A percentile compares a stretch with the other conserved stretches of the same genome.
Conservation (phyloP, 2,797 vertebrate species). For the Diceros bicornis region DNA sequence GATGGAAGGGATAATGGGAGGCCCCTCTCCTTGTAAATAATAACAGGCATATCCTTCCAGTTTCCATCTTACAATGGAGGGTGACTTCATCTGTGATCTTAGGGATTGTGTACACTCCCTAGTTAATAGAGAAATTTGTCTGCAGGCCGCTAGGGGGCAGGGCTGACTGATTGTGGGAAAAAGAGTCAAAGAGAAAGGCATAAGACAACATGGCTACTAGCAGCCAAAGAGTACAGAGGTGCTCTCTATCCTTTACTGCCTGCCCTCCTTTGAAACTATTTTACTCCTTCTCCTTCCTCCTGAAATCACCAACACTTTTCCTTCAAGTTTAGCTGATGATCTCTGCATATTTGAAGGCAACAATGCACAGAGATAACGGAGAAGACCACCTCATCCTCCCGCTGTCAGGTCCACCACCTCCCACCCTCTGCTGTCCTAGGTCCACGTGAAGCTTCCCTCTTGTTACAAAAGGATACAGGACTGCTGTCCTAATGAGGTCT, state of each 20-base stretch:
- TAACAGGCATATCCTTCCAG: not conserved
- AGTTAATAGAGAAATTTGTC: not conserved
- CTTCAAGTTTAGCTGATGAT: not conserved
- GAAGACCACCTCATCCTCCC: not conserved
- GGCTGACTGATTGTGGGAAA: not conserved
- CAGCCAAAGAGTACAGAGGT: not conserved
- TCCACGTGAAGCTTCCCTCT: not conserved
- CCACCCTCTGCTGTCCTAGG: not conserved
- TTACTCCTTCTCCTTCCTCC: not conserved
- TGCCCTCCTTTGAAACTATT: not conserved
- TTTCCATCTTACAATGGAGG: not conserved
- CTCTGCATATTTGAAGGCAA: not conserved
- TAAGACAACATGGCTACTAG: not conserved
- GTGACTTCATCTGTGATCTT: not conserved
- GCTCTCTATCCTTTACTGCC: not conserved
- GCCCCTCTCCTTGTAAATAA: not conserved
- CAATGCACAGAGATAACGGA: not conserved
- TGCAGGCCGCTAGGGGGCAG: not conserved
- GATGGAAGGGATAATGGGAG: too few species aligned
- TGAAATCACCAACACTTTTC: too few species aligned
- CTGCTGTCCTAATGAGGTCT: not conserved
- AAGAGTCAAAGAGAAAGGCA: not conserved
- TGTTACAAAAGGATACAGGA: not conserved
- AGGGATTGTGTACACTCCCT: rapidly evolving
- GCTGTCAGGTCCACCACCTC: rapidly evolving